These are phyloP conservation scores for Anarhynchus alexandrinus DNA, from an alignment of 2,113 vertebrate genomes.

Conservation along the genomic window DNA sequence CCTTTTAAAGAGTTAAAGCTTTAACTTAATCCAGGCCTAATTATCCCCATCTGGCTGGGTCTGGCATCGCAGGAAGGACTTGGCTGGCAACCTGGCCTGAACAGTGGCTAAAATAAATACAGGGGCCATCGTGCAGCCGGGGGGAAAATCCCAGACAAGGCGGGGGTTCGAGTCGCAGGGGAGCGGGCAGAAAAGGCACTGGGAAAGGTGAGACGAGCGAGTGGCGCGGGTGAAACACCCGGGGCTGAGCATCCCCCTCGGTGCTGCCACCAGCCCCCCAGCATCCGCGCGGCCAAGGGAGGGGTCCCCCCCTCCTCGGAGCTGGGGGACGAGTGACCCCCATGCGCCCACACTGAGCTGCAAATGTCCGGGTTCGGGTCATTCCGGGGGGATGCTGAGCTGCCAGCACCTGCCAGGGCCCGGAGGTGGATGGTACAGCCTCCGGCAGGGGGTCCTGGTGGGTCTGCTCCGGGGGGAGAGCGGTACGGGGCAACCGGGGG, in stretches of 20 bases:
- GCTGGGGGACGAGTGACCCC: fast-evolving
- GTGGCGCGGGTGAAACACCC: fast-evolving
- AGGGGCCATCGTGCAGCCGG: background rate
- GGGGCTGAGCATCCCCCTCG: fast-evolving
- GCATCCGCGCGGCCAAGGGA: fast-evolving
- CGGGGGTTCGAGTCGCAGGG: fast-evolving
- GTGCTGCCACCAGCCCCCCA: background rate
- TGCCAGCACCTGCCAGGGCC: no score
- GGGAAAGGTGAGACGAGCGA: background rate
- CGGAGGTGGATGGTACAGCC: fast-evolving
- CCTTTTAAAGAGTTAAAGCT: constrained; percentile 9
- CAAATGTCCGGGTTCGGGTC: fast-evolving
- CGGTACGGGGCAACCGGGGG: fast-evolving
- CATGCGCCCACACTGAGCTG: fast-evolving
- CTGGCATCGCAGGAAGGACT: background rate
- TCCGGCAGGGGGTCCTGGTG: fast-evolving
- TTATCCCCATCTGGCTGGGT: constrained; percentile 43
- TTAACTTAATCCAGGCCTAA: constrained; percentile 14
- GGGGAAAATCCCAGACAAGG: background rate
- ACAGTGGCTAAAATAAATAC: constrained; percentile 49
- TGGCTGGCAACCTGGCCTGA: background rate
- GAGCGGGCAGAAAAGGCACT: fast-evolving
- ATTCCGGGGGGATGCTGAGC: fast-evolving
- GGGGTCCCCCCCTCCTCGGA: fast-evolving
- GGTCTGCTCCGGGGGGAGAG: no score